phyloP scores from a whole-genome alignment of 2,888 invertebrate genomes.

The Heteromyza rotundicornis region DNA sequence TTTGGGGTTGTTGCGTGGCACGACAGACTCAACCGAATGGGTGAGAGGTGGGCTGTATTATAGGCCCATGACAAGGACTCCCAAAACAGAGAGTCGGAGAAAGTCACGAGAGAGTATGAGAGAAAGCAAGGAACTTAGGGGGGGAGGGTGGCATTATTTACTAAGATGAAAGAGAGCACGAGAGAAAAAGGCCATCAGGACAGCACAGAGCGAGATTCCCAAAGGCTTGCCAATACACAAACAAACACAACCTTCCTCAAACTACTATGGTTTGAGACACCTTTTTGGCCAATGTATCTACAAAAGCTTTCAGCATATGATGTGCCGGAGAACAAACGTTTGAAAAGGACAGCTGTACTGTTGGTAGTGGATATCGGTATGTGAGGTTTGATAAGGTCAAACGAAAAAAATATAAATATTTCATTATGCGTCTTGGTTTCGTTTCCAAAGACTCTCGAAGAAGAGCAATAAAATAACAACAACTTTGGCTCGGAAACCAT shows the following conservation, averaged over 20 bases:
- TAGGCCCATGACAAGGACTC: neutral
- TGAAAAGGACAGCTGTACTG: neutral
- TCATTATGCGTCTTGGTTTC: too few species aligned
- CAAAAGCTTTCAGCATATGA: neutral
- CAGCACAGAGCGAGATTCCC: too few species aligned
- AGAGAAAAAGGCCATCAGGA: too few species aligned
- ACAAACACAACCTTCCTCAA: constrained; percentile 19
- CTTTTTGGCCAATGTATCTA: neutral
- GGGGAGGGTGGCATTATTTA: too few species aligned
- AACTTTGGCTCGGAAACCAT: too few species aligned
- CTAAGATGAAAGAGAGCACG: too few species aligned
- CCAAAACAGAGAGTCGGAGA: constrained; percentile 7
- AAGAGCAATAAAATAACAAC: too few species aligned
- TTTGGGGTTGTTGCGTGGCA: constrained; percentile 19
- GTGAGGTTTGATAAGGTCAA: neutral
- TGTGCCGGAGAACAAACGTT: neutral
- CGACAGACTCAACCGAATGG: constrained; percentile 6
- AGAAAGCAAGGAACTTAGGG: too few species aligned
- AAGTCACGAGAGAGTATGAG: too few species aligned
- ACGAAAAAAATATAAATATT: neutral
- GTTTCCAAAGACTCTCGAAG: too few species aligned
- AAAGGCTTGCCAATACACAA: too few species aligned
- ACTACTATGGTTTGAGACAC: constrained; percentile 5
- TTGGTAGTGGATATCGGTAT: neutral
- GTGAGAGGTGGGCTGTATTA: too few species aligned